Conservation (phyloP, 1,140 invertebrate species). For the Battus philenor region DNA sequence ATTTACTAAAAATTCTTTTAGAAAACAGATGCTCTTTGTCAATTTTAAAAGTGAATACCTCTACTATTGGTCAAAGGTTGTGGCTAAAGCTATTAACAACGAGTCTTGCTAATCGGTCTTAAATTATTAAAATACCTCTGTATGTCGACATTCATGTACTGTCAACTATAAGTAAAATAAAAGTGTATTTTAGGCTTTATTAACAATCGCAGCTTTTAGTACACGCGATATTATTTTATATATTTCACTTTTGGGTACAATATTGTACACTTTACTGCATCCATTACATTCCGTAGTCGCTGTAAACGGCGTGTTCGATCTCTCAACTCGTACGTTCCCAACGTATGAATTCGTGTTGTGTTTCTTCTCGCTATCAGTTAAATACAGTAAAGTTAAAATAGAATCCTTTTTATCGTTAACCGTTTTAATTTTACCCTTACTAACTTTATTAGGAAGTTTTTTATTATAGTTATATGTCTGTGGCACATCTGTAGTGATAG, state of each 20-base stretch:
- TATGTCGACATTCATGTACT: too few species aligned
- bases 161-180: too few species aligned
- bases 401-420: constrained; percentile 21
- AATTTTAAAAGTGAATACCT: too few species aligned
- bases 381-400: constrained; percentile 30
- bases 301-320: background rate
- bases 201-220: constrained; percentile 4
- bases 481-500: background rate
- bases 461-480: constrained; percentile 7
- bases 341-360: constrained; percentile 5
- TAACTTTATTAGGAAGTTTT: background rate
- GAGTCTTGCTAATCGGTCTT: too few species aligned
- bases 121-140: too few species aligned
- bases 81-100: too few species aligned
- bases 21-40: too few species aligned
- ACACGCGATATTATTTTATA: constrained; percentile 9
- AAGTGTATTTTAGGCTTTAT: too few species aligned
- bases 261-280: background rate
- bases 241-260: background rate
- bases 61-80: too few species aligned
- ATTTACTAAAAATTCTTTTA: too few species aligned
- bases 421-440: constrained; percentile 13
- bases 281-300: background rate
- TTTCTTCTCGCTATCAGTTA: constrained; percentile 35
- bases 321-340: background rate